These are phyloP conservation scores for Astreopora myriophthalma DNA, from an alignment of 64 coral and sea anemone species.

Conservation along the genomic window DNA sequence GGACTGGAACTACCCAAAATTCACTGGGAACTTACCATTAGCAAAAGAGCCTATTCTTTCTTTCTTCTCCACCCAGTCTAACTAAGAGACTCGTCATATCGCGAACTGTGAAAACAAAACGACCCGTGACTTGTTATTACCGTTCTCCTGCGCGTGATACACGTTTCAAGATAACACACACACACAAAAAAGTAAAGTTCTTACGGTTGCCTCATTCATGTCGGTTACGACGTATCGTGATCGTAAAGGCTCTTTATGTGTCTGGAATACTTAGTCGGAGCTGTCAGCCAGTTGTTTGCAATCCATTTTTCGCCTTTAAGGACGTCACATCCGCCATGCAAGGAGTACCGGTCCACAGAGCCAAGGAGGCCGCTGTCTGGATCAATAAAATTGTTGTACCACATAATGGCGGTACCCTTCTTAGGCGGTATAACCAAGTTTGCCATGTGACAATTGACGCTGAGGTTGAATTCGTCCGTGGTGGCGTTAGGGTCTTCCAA, in stretches of 20 bases:
- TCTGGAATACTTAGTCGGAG: not conserved
- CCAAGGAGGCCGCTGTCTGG: constrained; percentile 48
- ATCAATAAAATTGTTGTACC: constrained; percentile 70
- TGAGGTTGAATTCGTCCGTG: constrained; percentile 65
- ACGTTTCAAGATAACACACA: too few relatives aligned
- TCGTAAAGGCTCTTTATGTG: constrained; percentile 68
- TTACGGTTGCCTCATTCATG: not conserved
- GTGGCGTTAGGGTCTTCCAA: constrained; percentile 5
- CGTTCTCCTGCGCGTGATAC: not conserved
- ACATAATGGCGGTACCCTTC: constrained; percentile 72
- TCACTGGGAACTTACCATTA: too few relatives aligned
- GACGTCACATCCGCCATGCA: constrained; percentile 74
- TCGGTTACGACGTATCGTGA: not conserved
- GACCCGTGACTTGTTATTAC: not conserved
- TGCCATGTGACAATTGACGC: constrained; percentile 61
- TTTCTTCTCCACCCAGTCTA: too few relatives aligned
- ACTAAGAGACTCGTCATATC: too few relatives aligned
- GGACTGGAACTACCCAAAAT: too few relatives aligned
- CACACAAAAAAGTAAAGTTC: too few relatives aligned
- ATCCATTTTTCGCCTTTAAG: constrained; percentile 73
- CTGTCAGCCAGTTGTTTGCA: constrained; percentile 69
- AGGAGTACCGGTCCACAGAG: constrained; percentile 46
- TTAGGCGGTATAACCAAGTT: constrained; percentile 60
- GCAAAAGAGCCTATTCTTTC: too few relatives aligned
- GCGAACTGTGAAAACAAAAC: not conserved